Evolutionary conservation across 2,113 vertebrate species (phyloP).

Genomic region (Panthera uncia): DNA sequence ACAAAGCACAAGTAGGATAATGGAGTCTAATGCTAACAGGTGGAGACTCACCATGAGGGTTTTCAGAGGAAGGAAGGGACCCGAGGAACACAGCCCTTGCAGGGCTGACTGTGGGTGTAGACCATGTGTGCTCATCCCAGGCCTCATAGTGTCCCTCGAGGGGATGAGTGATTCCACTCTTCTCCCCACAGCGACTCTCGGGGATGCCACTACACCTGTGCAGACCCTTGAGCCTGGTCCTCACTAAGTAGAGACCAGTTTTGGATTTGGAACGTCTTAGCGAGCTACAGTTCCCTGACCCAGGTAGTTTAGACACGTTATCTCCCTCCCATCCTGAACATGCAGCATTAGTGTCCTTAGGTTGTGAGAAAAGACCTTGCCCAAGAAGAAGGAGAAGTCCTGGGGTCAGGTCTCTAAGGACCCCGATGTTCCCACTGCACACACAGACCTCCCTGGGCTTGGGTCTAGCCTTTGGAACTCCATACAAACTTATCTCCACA

Average conservation of each 20-base stretch:
- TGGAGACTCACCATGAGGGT: accelerated
- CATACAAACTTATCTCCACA: background rate
- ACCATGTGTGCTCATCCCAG: accelerated
- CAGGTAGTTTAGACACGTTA: background rate
- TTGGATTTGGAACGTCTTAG: background rate
- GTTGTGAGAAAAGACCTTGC: background rate
- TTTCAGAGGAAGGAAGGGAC: background rate
- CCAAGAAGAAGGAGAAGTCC: background rate
- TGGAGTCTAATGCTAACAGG: background rate
- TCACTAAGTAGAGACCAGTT: background rate
- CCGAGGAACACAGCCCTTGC: accelerated
- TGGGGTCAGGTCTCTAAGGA: background rate
- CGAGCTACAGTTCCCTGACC: too few species aligned
- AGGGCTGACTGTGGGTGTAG: accelerated
- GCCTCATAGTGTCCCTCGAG: background rate
- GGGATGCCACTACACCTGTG: accelerated
- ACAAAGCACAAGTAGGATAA: background rate
- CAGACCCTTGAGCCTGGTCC: background rate
- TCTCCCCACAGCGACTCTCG: background rate
- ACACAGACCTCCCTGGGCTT: accelerated
- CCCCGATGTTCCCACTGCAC: accelerated
- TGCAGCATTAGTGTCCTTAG: accelerated
- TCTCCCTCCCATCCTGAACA: background rate
- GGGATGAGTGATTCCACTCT: accelerated
- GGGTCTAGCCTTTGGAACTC: background rate